Percentiles rank a stretch among this genome's conserved stretches.
Evolutionary conservation across 2,113 vertebrate genomes (phyloP).

Genomic region (Cyprinodon brontotheroides): DNA sequence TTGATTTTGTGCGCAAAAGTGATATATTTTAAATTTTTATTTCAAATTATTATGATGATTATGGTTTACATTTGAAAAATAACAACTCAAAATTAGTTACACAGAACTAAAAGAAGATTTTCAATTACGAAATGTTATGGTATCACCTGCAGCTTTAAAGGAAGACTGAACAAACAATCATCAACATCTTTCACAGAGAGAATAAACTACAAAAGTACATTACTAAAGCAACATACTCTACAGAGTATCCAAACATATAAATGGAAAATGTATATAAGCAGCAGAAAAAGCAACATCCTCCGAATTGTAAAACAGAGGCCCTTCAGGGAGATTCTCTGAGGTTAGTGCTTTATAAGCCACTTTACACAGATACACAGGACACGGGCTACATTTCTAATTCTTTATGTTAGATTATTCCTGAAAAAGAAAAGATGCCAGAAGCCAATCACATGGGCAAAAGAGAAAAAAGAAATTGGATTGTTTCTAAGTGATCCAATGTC

Average conservation of each 20-base stretch:
- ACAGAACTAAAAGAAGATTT: not conserved
- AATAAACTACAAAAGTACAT: too few species aligned
- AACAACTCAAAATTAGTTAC: not conserved
- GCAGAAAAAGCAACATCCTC: not conserved
- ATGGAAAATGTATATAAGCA: not conserved
- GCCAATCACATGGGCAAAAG: not conserved
- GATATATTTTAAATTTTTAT: not conserved
- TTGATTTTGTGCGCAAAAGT: not conserved
- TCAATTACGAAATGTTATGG: not conserved
- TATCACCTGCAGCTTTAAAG: not conserved
- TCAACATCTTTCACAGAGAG: not conserved
- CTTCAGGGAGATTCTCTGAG: not conserved
- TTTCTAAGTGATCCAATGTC: too few species aligned
- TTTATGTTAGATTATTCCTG: not conserved
- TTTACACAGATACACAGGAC: not conserved
- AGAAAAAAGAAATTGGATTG: not conserved
- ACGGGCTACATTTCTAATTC: not conserved
- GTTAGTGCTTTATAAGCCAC: not conserved
- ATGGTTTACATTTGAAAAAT: not conserved
- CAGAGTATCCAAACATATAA: not conserved
- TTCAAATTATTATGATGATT: not conserved
- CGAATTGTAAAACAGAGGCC: not conserved
- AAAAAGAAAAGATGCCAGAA: not conserved
- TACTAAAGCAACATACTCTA: not conserved
- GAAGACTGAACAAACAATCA: not conserved